phyloP scores from a whole-genome alignment of 2,797 vertebrate species.

The Labeo calbasu region DNA sequence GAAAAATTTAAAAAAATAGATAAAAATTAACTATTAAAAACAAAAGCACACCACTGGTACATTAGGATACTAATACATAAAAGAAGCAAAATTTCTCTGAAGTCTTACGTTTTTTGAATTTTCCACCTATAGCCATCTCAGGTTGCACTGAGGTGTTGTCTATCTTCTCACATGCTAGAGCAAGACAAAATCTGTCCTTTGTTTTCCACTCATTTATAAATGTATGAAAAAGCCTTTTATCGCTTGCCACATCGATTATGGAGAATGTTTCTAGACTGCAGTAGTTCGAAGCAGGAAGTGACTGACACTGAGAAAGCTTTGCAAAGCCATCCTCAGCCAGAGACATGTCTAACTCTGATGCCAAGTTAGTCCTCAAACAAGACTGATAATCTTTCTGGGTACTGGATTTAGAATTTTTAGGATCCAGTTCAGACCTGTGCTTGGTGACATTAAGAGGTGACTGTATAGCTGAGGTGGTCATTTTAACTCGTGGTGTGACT shows the following conservation, averaged over 20 bases:
- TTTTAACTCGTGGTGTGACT: constrained; percentile 76
- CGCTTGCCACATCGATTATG: constrained; percentile 92
- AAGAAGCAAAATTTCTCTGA: neutral
- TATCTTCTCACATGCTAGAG: constrained; percentile 86
- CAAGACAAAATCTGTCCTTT: constrained; percentile 85
- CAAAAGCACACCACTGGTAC: too few relatives aligned
- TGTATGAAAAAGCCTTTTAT: constrained; percentile 86
- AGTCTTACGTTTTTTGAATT: constrained; percentile 84
- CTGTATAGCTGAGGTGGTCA: constrained; percentile 71
- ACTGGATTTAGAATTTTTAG: constrained; percentile 11
- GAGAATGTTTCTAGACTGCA: constrained; percentile 82
- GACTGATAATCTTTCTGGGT: constrained; percentile 27
- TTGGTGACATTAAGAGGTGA: constrained; percentile 57
- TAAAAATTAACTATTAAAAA: too few relatives aligned
- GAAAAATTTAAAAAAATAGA: too few relatives aligned
- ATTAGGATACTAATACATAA: neutral
- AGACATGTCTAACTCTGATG: constrained; percentile 61
- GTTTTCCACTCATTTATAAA: constrained; percentile 90
- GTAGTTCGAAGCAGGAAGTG: constrained; percentile 64
- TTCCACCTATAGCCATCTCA: constrained; percentile 79
- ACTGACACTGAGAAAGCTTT: constrained; percentile 81
- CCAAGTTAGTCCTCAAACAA: constrained; percentile 28
- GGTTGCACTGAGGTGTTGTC: constrained; percentile 67
- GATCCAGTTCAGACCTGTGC: neutral
- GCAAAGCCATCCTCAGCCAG: constrained; percentile 74